These are phyloP conservation scores for Hyles euphorbiae DNA, from an alignment of 1,140 invertebrate species.

Conservation along the genomic window DNA sequence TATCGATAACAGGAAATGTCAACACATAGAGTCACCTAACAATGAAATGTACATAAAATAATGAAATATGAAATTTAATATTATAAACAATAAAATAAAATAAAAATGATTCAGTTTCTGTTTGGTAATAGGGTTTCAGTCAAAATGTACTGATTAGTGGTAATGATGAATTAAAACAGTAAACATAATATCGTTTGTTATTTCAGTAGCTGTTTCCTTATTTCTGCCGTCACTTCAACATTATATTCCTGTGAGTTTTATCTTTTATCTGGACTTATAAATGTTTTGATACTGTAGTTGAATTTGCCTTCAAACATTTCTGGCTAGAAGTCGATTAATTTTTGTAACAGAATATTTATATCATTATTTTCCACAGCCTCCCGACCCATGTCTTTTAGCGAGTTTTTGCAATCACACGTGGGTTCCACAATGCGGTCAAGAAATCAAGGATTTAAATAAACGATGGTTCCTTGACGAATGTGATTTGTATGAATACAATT, in stretches of 20 bases:
- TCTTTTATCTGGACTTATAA: neutral
- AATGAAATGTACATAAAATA: too few species aligned
- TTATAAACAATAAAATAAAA: too few species aligned
- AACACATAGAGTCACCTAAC: too few species aligned
- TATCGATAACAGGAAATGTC: too few species aligned
- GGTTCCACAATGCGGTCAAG: slow-evolving; percentile 32
- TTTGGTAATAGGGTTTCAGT: neutral
- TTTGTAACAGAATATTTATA: too few species aligned
- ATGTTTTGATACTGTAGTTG: too few species aligned
- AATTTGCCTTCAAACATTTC: too few species aligned
- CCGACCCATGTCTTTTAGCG: slow-evolving; percentile 31
- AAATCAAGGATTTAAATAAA: slow-evolving; percentile 18
- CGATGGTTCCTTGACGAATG: slow-evolving; percentile 44
- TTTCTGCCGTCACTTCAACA: slow-evolving; percentile 3
- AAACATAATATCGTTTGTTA: neutral
- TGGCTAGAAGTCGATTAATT: too few species aligned
- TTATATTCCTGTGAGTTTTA: slow-evolving; percentile 4
- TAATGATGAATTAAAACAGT: neutral
- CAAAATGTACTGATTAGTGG: neutral
- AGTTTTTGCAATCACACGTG: slow-evolving; percentile 47
- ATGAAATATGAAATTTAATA: too few species aligned
- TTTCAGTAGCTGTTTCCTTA: slow-evolving; percentile 4
- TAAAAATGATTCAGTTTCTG: too few species aligned
- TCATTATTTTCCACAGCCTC: slow-evolving; percentile 24
- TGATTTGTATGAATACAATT: slow-evolving; percentile 48